phyloP scores from a whole-genome alignment of 2,888 invertebrate species.

The Entomobrya multifasciata region DNA sequence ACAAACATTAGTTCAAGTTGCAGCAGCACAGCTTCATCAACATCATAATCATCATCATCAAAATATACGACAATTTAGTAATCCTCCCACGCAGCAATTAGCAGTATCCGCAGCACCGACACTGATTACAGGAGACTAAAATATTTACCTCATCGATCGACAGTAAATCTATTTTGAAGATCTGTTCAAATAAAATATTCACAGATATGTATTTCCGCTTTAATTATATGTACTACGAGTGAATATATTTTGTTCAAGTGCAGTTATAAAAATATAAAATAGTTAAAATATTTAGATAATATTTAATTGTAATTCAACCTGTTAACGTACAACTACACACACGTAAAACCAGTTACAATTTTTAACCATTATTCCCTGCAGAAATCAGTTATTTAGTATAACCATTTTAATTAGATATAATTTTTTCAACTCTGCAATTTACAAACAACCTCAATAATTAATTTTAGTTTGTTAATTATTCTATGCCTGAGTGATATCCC shows the following conservation, averaged over 20 bases:
- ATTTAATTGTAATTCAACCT: not conserved
- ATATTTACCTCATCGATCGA: too few relatives aligned
- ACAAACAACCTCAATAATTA: too few relatives aligned
- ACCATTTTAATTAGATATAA: too few relatives aligned
- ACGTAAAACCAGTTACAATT: not conserved
- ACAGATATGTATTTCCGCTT: too few relatives aligned
- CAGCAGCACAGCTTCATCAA: not conserved
- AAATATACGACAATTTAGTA: slow-evolving; percentile 9
- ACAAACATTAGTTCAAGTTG: slow-evolving; percentile 38
- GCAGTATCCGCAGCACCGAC: not conserved
- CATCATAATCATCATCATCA: slow-evolving; percentile 18
- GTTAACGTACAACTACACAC: not conserved
- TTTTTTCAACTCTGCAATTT: not conserved
- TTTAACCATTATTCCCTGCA: too few relatives aligned
- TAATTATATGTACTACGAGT: too few relatives aligned
- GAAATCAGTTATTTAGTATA: too few relatives aligned
- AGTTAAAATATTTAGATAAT: not conserved
- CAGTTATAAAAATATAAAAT: not conserved
- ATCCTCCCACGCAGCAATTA: too few relatives aligned
- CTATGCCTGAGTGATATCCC: slow-evolving; percentile 22
- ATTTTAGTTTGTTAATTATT: not conserved
- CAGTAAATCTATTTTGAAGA: too few relatives aligned
- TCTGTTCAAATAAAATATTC: too few relatives aligned
- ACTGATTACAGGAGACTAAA: slow-evolving; percentile 29
- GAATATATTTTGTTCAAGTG: too few relatives aligned